Percentiles rank a stretch among this genome's conserved stretches.
Evolutionary conservation across 2,797 vertebrate genomes (phyloP).

Genomic region (Ceyx erithaca): DNA sequence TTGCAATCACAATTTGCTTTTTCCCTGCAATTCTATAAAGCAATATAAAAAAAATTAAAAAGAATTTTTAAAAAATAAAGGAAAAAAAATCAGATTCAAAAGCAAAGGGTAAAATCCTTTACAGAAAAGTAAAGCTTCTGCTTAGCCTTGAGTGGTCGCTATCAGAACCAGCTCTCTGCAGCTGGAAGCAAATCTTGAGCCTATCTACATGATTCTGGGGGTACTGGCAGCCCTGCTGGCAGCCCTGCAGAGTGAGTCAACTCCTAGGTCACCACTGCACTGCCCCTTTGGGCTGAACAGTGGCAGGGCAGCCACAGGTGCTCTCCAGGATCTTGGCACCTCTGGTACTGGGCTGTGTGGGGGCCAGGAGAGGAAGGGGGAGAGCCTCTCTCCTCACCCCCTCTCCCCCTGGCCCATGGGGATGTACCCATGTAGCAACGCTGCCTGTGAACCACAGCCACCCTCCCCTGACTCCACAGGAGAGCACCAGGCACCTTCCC

Average conservation of each 20-base stretch:
- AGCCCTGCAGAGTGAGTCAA: not conserved
- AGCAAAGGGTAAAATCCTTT: conserved; percentile 18
- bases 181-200: conserved; percentile 7
- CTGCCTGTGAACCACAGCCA: not conserved
- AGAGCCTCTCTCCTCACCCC: not conserved
- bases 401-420: not conserved
- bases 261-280: not conserved
- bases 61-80: not conserved
- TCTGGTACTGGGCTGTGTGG: not conserved
- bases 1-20: conserved; percentile 44
- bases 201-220: not conserved
- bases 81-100: not conserved
- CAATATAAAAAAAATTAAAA: not conserved
- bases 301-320: rapidly evolving
- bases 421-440: not conserved
- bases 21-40: conserved; percentile 45
- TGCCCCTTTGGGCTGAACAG: not conserved
- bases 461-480: not conserved
- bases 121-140: not conserved
- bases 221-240: not conserved
- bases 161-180: not conserved
- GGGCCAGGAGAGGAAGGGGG: not conserved
- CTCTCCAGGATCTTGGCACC: not conserved
- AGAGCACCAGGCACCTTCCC: not conserved
- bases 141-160: not conserved